Evolutionary conservation across 2,797 vertebrate species (phyloP), one percentile per base, ranked within the genome.

Genomic region (Somateria mollissima): DNA sequence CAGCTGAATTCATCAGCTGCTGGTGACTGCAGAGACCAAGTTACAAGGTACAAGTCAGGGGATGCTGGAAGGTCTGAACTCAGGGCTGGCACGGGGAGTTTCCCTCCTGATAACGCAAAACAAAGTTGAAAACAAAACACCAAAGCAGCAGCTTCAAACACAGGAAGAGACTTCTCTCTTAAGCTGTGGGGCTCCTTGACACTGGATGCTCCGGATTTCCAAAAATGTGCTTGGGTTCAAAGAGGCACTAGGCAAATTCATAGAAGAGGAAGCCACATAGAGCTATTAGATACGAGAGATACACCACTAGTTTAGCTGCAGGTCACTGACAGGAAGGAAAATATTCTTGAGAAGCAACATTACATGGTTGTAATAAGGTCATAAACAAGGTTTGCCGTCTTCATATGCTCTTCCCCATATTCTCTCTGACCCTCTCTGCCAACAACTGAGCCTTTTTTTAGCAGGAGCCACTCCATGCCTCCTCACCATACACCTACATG

Each of bases 161-260:
- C 4, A 71, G 64, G 13, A 76, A 64, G 7, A 69, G 2, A 7
- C 2, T 77, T 79, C 22, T 61, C 43, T 36, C 11, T 28, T 61
- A 34, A 75, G 34, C 37, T 11, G 8, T 11, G 14, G 10, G 17
- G 25, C 16, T 51, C 51, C 21, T 79, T 3, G 1, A 13, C 21
- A 24, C 4, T 13, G 10, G 1, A 6, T 37, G 8, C 15, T 69
- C 36, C 0, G 0, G 19, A 2, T 45, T 39, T 14, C 67, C 64
- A 67, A 49, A 57, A 10, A 13, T 36, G 30, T 62, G 2, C 7
- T 27, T n/a, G 5, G 10, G 19, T 67, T 89, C 56, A 60, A 32
- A 82, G 64, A 62, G 32, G 34, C 43, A 36, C 19, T 12, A 27
- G 34, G n/a, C 16, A 93, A 73, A 73, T 47, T 76, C 12, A 45